Conservation (phyloP, 2,888 invertebrate species). For the Antheraea yamamai region DNA sequence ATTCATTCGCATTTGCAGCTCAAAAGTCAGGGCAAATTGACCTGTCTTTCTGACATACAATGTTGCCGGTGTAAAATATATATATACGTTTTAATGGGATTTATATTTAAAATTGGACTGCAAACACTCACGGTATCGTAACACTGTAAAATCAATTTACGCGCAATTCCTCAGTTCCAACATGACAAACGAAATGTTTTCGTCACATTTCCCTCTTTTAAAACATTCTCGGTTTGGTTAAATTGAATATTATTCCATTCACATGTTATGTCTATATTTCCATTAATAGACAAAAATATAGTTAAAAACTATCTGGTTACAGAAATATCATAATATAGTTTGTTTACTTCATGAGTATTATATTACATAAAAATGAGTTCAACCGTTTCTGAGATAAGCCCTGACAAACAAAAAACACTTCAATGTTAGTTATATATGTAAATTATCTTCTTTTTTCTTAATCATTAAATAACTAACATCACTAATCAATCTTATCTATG, state of each 20-base stretch:
- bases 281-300: no score
- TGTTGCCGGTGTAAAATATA: slow-evolving; percentile 1
- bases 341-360: no score
- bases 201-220: background rate
- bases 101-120: background rate
- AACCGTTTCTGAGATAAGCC: no score
- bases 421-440: no score
- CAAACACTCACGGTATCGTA: background rate
- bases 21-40: background rate
- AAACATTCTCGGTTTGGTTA: background rate
- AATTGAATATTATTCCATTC: background rate
- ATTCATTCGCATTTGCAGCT: background rate
- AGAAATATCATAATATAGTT: no score
- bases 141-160: slow-evolving; percentile 7
- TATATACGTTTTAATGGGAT: background rate
- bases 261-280: background rate
- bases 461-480: no score
- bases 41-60: background rate
- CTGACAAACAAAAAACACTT: no score
- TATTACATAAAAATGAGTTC: no score
- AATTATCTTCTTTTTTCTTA: no score
- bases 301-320: no score
- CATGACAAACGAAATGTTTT: slow-evolving; percentile 7
- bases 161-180: background rate
- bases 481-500: background rate